Evolutionary conservation across 30 jellyfish, hydroid and myxozoan species (phyloP), one percentile per base, ranked within the genome.

Genomic region (Pseudorhiza aurosa): DNA sequence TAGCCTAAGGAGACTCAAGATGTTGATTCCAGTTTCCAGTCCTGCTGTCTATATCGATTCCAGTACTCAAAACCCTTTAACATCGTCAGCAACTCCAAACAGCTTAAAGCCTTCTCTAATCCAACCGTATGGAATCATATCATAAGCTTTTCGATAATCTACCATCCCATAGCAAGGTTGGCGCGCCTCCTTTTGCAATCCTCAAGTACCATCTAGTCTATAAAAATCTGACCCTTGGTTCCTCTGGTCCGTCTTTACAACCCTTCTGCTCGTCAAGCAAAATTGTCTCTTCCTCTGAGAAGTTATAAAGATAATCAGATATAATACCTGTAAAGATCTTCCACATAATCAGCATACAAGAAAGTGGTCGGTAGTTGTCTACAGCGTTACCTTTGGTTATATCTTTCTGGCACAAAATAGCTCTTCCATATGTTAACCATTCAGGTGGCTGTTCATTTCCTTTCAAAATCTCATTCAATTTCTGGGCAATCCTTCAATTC

Each of bases 71-170:
- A 19, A 25, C 19, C 40, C 28, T 35, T 25, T 71, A 53, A 73
- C 17, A 18, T 73, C 53, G 6, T 55, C 75, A 4, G 87, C 75
- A 5, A 51, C 18, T 1, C 75, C 75, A 57, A 19, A 8, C 47
- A 73, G 8, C 21, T 51, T 31, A n/a, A 73, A 60, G 53, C 75
- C 3, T 14, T 36, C 44, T 47, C 4, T 17, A 5, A 75, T 57
- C 87, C 87, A 53, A 28, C 35, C 15, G 27, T 75, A 77, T 15
- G 87, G 87, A 12, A 75, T 27, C 21, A 59, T 3, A 35, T 56
- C 67, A 33, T 56, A 75, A 2, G 87, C 77, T 27, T 75, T 75
- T 7, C 65, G 18, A 75, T 75, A 75, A 25, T 75, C 77, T 7
- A 75, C 77, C 77, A 75, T 25, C 67, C 87, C 51, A 59, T 56